A percentile compares a stretch with the other conserved stretches of the same genome.
Evolutionary conservation across 23 tunicate species (phyloP).

Genomic region (Trididemnum miniatum): DNA sequence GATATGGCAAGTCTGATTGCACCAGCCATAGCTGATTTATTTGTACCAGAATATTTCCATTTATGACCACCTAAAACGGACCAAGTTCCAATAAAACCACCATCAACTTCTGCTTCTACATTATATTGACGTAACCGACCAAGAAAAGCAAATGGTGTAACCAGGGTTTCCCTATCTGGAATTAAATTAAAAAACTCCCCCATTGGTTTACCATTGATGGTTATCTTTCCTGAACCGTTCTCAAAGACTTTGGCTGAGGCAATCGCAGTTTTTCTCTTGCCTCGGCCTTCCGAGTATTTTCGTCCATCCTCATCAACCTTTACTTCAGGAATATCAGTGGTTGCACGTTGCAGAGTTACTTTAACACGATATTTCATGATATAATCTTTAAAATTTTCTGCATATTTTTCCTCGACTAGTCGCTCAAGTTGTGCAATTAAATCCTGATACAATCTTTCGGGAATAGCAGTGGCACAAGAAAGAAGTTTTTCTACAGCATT

Average conservation of each 20-base stretch:
- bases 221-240: conserved; percentile 61
- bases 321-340: neutral
- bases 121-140: conserved; percentile 47
- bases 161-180: conserved; percentile 53
- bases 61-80: conserved; percentile 8
- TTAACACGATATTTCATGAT: conserved; percentile 73
- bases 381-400: conserved; percentile 37
- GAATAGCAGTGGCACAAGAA: neutral
- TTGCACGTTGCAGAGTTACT: neutral
- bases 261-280: conserved; percentile 65
- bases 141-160: conserved; percentile 60
- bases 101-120: conserved; percentile 67
- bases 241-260: conserved; percentile 49
- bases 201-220: conserved; percentile 55
- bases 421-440: conserved; percentile 59
- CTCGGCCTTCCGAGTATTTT: conserved; percentile 34
- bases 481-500: neutral
- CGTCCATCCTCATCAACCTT: conserved; percentile 52
- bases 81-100: conserved; percentile 53
- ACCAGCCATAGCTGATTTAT: conserved; percentile 55
- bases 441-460: conserved; percentile 55
- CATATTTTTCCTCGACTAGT: conserved; percentile 64
- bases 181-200: conserved; percentile 35
- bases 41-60: neutral
- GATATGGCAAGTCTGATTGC: conserved; percentile 73